Conservation (phyloP, 2,797 vertebrate species). For the Pygocentrus nattereri region DNA sequence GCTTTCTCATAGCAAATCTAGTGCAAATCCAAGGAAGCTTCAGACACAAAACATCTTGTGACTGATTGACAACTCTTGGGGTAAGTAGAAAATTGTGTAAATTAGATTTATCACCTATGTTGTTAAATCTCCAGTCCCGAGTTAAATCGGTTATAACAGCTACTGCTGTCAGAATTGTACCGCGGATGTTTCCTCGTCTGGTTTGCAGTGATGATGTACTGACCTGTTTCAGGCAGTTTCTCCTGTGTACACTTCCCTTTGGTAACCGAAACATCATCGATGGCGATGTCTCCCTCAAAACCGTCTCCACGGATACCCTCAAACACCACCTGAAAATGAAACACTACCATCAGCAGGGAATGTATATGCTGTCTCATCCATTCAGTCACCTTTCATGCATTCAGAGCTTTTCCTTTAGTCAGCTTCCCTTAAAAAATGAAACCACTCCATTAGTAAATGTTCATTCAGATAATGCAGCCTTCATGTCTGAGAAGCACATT, state of each 20-base stretch:
- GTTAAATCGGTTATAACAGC: not conserved
- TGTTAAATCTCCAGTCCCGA: too few relatives aligned
- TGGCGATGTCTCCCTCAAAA: constrained; percentile 96
- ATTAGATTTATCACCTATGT: too few relatives aligned
- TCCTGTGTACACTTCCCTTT: constrained; percentile 89
- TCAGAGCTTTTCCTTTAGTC: not conserved
- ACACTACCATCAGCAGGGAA: not conserved
- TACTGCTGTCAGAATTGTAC: not conserved
- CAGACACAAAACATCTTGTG: too few relatives aligned
- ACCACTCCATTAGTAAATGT: too few relatives aligned
- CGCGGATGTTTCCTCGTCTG: not conserved
- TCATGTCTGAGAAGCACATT: too few relatives aligned
- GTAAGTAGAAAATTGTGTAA: too few relatives aligned
- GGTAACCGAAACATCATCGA: constrained; percentile 94
- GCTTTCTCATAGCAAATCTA: too few relatives aligned
- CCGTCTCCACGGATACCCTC: constrained; percentile 91
- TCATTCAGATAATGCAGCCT: too few relatives aligned
- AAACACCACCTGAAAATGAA: constrained; percentile 87
- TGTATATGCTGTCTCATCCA: not conserved
- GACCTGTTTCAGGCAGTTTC: constrained; percentile 82
- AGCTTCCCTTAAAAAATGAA: too few relatives aligned
- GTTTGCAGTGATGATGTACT: constrained; percentile 7
- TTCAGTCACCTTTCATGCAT: not conserved
- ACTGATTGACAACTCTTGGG: too few relatives aligned
- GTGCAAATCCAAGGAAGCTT: too few relatives aligned